Evolutionary conservation across 2,797 vertebrate species (phyloP), one percentile per base, ranked within the genome.

Genomic region (Lutra lutra): DNA sequence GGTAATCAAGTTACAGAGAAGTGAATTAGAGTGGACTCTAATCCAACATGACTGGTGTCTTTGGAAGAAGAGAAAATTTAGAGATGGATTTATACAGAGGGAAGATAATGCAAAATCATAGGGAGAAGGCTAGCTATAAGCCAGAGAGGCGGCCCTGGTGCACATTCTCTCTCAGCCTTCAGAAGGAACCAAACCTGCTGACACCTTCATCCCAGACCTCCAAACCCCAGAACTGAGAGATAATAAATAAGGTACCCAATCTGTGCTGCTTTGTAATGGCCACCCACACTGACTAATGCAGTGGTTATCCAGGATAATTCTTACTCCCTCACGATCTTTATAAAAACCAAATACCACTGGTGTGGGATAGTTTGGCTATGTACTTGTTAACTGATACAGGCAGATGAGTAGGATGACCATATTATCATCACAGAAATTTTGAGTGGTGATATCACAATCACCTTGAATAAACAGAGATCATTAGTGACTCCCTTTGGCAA

Each of bases 171-270:
- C 21, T 14, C 1, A 82, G 56, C 9, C 38, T 85, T 92, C 2
- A 56, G 46, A 25, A 91, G 10, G 23, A 88, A 62, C 32, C 15
- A 60, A 40, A 7, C 3, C 4, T 64, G 7, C 1, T 6, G 13
- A 70, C 18, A 29, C 9, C 51, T 66, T n/a, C 5, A 56, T 56
- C 73, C 62, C 10, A 58, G 7, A 78, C 23, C n/a, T 58, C 72
- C 7, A 89, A n/a, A 0, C 62, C 88, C n/a, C 8, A 17, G 73
- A 73, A 75, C 6, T 20, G 21, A 11, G 14, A 17, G 25, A 43
- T 21, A 58, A 10, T 7, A 54, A 2, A 11, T 17, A 9, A 4
- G 64, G 4, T 7, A 21, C 15, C 18, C 12, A 13, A 1, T 1
- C 17, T 43, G 25, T 35, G 12, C 2, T 7, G 12, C 27, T 64